These are phyloP conservation scores for Limanda limanda DNA, from an alignment of 2,113 vertebrate species.

Conservation along the genomic window DNA sequence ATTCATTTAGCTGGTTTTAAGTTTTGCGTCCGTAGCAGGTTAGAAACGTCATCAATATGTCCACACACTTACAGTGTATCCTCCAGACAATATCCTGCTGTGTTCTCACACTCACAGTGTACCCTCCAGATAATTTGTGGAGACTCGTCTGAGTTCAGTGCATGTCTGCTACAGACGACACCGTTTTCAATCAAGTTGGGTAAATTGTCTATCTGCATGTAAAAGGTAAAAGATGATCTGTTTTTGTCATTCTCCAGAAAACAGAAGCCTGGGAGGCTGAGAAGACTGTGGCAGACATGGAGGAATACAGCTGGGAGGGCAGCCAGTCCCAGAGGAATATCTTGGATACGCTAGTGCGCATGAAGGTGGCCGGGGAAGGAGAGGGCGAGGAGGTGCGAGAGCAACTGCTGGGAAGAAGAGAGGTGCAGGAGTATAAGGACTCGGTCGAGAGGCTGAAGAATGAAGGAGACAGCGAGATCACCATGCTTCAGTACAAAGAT, in stretches of 20 bases:
- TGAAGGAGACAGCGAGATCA: slow-evolving; percentile 86
- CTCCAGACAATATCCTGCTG: no score
- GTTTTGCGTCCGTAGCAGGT: no score
- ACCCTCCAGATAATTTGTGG: no score
- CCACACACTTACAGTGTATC: no score
- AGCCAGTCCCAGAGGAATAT: slow-evolving; percentile 88
- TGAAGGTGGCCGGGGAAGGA: slow-evolving; percentile 74
- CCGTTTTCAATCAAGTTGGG: no score
- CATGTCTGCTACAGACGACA: neutral
- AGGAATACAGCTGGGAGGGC: slow-evolving; percentile 92
- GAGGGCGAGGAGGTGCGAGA: slow-evolving; percentile 70
- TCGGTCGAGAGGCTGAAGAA: slow-evolving; percentile 88
- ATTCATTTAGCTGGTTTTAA: no score
- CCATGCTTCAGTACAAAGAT: slow-evolving; percentile 88
- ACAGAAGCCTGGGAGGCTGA: slow-evolving; percentile 90
- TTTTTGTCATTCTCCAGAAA: slow-evolving; percentile 85
- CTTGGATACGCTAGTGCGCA: slow-evolving; percentile 83
- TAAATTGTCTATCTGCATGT: neutral
- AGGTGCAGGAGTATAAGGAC: slow-evolving; percentile 88
- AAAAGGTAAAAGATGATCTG: neutral
- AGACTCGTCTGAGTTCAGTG: neutral
- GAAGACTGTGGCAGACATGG: slow-evolving; percentile 91
- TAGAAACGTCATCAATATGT: no score
- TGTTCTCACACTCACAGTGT: no score
- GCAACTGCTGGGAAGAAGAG: slow-evolving; percentile 83